Evolutionary conservation across 2,113 vertebrate genomes (phyloP).

Genomic region (Vireo altiloquus): DNA sequence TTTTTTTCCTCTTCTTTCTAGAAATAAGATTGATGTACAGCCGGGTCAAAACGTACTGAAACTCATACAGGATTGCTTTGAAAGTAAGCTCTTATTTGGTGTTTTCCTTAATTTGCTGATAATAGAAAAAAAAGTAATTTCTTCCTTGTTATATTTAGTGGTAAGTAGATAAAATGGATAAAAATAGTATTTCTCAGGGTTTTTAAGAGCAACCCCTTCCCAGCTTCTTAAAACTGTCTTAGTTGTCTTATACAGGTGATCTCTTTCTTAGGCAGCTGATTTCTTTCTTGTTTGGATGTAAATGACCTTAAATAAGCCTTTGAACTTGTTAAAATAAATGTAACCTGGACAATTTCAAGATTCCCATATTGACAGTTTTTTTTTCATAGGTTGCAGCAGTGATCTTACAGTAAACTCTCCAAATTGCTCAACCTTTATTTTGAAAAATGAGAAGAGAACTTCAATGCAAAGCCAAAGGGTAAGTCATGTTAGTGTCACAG

Average conservation of each 20-base stretch:
- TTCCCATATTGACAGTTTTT: neutral
- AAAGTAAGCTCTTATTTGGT: conserved; percentile 64
- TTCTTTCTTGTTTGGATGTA: neutral
- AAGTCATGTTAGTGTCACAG: neutral
- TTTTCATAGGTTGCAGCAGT: conserved; percentile 22
- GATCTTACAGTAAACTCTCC: conserved; percentile 37
- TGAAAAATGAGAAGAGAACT: neutral
- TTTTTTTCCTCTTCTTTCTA: neutral
- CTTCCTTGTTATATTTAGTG: neutral
- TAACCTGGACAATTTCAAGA: neutral
- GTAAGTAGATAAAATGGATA: neutral
- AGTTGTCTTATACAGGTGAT: neutral
- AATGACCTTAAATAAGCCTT: neutral
- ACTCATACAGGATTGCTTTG: conserved; percentile 66
- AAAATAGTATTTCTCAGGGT: neutral
- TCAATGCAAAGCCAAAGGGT: neutral
- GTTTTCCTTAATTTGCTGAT: neutral
- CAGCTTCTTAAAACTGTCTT: neutral
- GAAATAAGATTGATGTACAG: conserved; percentile 24
- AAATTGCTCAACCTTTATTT: neutral
- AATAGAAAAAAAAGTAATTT: neutral
- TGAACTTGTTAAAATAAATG: neutral
- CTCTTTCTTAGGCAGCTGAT: neutral
- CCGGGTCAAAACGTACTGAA: conserved; percentile 53
- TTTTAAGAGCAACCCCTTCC: neutral